Conservation (phyloP, 1,140 invertebrate genomes). For the Scylla paramamosain region DNA sequence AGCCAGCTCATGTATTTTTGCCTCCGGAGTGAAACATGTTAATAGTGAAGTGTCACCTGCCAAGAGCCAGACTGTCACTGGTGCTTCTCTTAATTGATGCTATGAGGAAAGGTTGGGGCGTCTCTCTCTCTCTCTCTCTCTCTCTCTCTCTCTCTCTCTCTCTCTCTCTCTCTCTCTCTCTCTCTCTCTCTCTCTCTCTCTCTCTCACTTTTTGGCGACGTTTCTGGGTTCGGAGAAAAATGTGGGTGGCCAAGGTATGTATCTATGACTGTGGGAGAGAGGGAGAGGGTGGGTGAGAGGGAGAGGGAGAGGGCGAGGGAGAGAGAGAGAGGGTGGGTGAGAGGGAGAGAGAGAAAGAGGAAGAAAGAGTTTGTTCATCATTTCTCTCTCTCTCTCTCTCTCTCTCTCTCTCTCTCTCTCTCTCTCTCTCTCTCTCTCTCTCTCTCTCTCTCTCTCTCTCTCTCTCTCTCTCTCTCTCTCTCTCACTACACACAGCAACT, state of each 20-base stretch:
- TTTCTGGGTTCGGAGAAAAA: neutral
- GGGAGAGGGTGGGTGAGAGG: neutral
- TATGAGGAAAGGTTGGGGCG: neutral
- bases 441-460: neutral
- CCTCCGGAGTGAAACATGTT: constrained; percentile 44
- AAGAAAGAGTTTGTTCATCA: neutral
- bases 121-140: constrained; percentile 35
- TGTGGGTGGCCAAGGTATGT: constrained; percentile 2
- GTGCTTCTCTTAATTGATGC: constrained; percentile 45
- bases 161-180: constrained; percentile 35
- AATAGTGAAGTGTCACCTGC: constrained; percentile 45
- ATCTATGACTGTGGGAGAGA: neutral
- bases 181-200: constrained; percentile 47
- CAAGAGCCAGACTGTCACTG: constrained; percentile 29
- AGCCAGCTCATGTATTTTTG: constrained; percentile 54
- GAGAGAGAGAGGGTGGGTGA: neutral
- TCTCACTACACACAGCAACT: neutral
- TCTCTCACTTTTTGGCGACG: neutral
- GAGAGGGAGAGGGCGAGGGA: neutral
- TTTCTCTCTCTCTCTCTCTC: neutral
- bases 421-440: neutral
- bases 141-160: neutral
- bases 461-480: neutral
- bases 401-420: neutral
- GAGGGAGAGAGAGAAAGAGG: neutral